Percentiles rank a stretch among this genome's conserved stretches.
These are phyloP conservation scores for Campodea augens DNA, from an alignment of 1,140 invertebrate species.

Conservation along the genomic window DNA sequence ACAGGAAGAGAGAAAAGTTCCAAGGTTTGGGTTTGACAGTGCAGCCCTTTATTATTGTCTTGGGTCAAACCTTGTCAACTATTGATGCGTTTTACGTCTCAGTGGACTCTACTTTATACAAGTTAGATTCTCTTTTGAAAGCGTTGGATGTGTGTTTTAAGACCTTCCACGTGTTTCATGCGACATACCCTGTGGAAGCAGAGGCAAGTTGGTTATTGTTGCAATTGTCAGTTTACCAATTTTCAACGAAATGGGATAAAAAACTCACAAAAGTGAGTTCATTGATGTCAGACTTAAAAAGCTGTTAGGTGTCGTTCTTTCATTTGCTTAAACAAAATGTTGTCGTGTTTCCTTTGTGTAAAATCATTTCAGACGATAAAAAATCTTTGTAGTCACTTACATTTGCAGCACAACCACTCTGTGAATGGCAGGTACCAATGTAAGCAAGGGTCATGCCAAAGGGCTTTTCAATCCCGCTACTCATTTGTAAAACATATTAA, in stretches of 20 bases:
- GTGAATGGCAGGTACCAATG: neutral
- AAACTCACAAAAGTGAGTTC: neutral
- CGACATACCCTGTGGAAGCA: neutral
- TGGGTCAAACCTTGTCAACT: neutral
- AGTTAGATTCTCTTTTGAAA: neutral
- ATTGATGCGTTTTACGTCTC: neutral
- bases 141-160: neutral
- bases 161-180: neutral
- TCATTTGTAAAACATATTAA: neutral
- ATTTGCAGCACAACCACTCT: neutral
- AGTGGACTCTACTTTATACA: neutral
- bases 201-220: neutral
- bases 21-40: neutral
- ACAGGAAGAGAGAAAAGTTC: neutral
- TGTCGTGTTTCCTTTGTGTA: neutral
- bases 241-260: neutral
- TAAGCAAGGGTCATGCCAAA: neutral
- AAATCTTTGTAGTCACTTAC: neutral
- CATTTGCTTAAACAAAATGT: neutral
- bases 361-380: neutral
- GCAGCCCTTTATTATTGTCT: neutral
- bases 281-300: neutral
- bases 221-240: neutral
- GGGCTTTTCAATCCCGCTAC: neutral
- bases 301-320: no score